Conservation (phyloP, 2,113 vertebrate genomes). For the Phylloscopus trochilus region DNA sequence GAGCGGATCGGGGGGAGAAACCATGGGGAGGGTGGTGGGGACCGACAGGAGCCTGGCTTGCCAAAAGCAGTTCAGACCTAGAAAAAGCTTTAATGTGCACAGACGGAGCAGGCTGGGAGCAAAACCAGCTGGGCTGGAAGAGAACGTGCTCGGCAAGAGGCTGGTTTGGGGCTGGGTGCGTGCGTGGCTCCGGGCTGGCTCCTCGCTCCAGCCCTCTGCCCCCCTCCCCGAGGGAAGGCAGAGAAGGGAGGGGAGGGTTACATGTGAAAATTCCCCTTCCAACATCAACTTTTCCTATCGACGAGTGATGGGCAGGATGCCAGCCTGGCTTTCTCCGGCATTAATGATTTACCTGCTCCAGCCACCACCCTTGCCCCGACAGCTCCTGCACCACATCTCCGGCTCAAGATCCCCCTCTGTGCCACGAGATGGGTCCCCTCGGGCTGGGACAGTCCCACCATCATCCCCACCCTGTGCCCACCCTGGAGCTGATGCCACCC, state of each 20-base stretch:
- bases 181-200: neutral
- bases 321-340: neutral
- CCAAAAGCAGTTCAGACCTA: constrained; percentile 58
- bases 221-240: neutral
- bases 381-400: neutral
- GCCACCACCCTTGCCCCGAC: neutral
- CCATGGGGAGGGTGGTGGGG: neutral
- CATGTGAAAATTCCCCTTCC: neutral
- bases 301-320: neutral
- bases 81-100: constrained; percentile 49
- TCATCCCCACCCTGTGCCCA: neutral
- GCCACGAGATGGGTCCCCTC: rapidly evolving
- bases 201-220: neutral
- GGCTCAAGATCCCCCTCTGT: neutral
- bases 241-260: neutral
- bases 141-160: constrained; percentile 12
- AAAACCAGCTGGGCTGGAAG: constrained; percentile 59
- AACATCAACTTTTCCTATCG: neutral
- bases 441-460: neutral
- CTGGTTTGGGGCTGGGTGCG: constrained; percentile 29
- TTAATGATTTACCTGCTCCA: constrained; percentile 46
- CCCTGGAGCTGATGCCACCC: neutral
- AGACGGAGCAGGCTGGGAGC: constrained; percentile 63
- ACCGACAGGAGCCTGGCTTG: constrained; percentile 42
- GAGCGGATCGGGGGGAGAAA: neutral